Evolutionary conservation across 2,113 vertebrate genomes (phyloP).

Genomic region (Scopus umbretta): DNA sequence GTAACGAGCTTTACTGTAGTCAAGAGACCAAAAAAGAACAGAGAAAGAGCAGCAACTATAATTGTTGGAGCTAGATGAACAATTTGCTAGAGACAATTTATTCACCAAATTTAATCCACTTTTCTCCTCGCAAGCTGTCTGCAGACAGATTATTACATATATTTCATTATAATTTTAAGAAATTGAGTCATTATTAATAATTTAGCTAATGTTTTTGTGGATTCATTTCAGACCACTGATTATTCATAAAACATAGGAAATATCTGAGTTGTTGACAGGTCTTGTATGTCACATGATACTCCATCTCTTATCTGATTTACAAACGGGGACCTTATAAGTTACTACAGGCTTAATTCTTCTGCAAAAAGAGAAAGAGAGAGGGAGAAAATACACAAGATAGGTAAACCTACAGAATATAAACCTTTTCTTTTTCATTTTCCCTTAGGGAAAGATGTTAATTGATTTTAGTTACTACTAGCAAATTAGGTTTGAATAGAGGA

Average conservation of each 20-base stretch:
- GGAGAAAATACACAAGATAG: background rate
- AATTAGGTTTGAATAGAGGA: background rate
- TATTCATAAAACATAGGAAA: background rate
- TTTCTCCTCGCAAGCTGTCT: background rate
- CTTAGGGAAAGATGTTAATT: background rate
- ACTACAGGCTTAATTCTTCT: background rate
- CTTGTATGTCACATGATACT: background rate
- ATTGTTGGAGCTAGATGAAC: background rate
- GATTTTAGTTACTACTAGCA: background rate
- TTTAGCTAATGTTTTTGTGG: background rate
- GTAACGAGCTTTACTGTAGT: background rate
- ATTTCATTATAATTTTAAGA: background rate
- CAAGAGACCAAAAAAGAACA: background rate
- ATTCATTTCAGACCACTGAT: background rate
- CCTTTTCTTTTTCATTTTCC: background rate
- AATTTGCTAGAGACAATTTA: background rate
- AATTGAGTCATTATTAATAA: background rate
- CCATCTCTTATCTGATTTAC: background rate
- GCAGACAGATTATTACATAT: background rate
- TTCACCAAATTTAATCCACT: background rate
- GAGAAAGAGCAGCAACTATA: background rate
- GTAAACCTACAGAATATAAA: background rate
- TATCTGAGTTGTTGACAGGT: rapidly evolving
- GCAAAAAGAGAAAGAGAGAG: background rate
- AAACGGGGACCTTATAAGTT: background rate